Evolutionary conservation across 2,888 invertebrate species (phyloP).

Genomic region (Noctua fimbriata): DNA sequence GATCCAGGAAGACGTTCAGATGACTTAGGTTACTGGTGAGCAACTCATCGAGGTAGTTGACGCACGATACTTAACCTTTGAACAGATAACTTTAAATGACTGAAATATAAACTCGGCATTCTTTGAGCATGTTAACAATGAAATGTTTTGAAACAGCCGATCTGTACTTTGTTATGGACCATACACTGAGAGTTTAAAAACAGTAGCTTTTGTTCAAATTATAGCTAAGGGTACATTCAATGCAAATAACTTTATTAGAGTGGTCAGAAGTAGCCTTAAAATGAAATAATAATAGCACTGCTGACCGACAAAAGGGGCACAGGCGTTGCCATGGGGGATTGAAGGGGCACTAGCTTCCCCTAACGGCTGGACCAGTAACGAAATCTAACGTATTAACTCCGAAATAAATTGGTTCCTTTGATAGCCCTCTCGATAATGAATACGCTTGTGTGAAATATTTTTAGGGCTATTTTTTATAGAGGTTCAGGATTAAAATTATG

Average conservation of each 20-base stretch:
- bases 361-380: constrained; percentile 36
- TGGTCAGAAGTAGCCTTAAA: constrained; percentile 19
- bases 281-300: constrained; percentile 26
- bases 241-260: not conserved
- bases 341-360: constrained; percentile 52
- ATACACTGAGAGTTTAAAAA: constrained; percentile 17
- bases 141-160: constrained; percentile 35
- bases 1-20: not conserved
- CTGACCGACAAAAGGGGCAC: constrained; percentile 42
- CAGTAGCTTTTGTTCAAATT: not conserved
- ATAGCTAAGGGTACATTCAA: not conserved
- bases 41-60: not conserved
- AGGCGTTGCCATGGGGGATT: constrained; percentile 61
- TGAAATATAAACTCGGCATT: constrained; percentile 18
- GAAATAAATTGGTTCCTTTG: constrained; percentile 32
- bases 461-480: not conserved
- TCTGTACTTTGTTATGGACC: constrained; percentile 12
- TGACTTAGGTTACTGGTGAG: not conserved
- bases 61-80: not conserved
- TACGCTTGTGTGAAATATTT: not conserved
- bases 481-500: not conserved
- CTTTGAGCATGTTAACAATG: constrained; percentile 22
- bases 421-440: constrained; percentile 6
- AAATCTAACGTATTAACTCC: constrained; percentile 11
- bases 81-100: not conserved